phyloP scores from a whole-genome alignment of 2,797 vertebrate genomes.

The Gallinago stenura region DNA sequence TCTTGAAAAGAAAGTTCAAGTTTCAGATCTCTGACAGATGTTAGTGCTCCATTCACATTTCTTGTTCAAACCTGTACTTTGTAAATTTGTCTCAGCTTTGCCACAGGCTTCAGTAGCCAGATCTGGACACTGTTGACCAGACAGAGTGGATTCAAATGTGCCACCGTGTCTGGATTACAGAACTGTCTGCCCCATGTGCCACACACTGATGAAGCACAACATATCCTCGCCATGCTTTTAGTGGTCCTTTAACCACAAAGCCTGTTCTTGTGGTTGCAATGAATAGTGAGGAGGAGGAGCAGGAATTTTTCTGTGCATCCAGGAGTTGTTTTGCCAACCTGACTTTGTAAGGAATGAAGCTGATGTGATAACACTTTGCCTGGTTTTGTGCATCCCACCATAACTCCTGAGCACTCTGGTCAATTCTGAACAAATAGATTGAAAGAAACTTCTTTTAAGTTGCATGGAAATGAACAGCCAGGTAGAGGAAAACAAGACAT shows the following conservation, averaged over 20 bases:
- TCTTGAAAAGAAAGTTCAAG: background rate
- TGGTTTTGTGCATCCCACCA: background rate
- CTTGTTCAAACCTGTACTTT: background rate
- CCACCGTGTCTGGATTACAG: background rate
- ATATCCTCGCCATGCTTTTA: background rate
- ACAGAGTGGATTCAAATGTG: background rate
- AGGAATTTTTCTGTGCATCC: background rate
- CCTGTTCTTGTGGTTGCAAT: background rate
- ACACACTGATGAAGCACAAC: background rate
- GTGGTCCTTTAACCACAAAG: background rate
- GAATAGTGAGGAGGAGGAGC: background rate
- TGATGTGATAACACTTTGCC: background rate
- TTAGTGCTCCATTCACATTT: background rate
- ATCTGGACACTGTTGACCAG: background rate
- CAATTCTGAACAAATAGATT: background rate
- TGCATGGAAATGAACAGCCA: background rate
- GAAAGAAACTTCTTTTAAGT: background rate
- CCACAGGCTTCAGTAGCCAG: background rate
- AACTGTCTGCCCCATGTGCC: background rate
- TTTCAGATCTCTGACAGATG: conserved; percentile 10
- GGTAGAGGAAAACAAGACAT: background rate
- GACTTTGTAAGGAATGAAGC: background rate
- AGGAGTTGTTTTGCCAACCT: background rate
- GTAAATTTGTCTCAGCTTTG: background rate
- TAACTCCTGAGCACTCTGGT: background rate